phyloP scores from a whole-genome alignment of 2,888 invertebrate genomes.

The Rhamnusium bicolor region DNA sequence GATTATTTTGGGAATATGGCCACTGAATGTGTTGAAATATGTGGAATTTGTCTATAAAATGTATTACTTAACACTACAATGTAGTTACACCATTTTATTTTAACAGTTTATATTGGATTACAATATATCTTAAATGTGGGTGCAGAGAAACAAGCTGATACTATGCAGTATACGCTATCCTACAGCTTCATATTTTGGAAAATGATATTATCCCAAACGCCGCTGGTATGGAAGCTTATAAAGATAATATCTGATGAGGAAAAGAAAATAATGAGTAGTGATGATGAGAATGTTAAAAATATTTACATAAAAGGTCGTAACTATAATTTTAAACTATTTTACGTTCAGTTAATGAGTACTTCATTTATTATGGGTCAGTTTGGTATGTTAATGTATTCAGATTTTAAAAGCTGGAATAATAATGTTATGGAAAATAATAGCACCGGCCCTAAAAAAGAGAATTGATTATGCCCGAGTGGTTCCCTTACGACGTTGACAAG shows the following conservation, averaged over 20 bases:
- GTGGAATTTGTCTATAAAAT: background rate
- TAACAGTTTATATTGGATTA: conserved; percentile 15
- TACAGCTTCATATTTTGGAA: conserved; percentile 23
- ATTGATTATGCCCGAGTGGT: conserved; percentile 21
- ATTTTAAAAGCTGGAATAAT: background rate
- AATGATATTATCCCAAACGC: conserved; percentile 4
- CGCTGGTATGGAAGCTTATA: conserved; percentile 1
- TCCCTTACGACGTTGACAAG: background rate
- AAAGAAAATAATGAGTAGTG: background rate
- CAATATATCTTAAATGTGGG: background rate
- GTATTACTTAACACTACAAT: background rate
- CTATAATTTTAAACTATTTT: background rate
- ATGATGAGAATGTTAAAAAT: background rate
- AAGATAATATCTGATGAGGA: background rate
- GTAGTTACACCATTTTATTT: background rate
- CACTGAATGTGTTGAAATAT: conserved; percentile 3
- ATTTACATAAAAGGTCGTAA: background rate
- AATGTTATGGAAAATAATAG: background rate
- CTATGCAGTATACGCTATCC: background rate
- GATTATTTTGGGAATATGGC: conserved; percentile 26
- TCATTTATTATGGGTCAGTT: background rate
- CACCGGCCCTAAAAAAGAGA: too few relatives aligned
- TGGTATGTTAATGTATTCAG: background rate
- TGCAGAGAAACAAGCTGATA: background rate
- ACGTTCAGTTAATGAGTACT: background rate